phyloP scores from a whole-genome alignment of 2,797 vertebrate species.

The Neosalanx taihuensis region DNA sequence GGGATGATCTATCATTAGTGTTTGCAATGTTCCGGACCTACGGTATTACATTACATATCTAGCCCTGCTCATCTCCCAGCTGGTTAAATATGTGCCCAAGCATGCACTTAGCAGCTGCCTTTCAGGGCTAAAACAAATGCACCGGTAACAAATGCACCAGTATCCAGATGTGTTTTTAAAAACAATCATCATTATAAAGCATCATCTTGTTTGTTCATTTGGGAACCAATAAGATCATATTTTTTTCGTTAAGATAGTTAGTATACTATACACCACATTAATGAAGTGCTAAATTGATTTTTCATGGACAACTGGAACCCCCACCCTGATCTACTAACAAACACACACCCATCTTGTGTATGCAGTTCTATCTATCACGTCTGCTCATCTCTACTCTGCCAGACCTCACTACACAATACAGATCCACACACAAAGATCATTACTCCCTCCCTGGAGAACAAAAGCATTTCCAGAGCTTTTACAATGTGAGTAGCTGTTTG shows the following conservation, averaged over 20 bases:
- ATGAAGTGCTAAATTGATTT: no score
- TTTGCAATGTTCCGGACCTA: slow-evolving; percentile 51
- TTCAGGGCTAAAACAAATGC: slow-evolving; percentile 28
- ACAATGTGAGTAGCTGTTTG: neutral
- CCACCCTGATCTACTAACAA: neutral
- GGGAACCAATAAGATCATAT: no score
- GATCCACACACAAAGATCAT: slow-evolving; percentile 5
- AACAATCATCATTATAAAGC: neutral
- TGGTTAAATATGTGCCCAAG: slow-evolving; percentile 67
- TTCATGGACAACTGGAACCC: no score
- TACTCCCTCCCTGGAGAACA: neutral
- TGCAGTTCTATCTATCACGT: slow-evolving; percentile 27
- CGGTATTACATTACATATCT: slow-evolving; percentile 44
- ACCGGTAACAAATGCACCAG: slow-evolving; percentile 2
- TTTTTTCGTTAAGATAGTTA: no score
- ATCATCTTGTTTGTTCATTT: no score
- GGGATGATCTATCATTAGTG: slow-evolving; percentile 45
- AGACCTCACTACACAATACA: slow-evolving; percentile 22
- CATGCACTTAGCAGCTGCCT: slow-evolving; percentile 32
- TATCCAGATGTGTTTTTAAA: neutral
- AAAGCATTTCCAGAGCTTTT: slow-evolving; percentile 5
- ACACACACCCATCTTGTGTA: slow-evolving; percentile 15
- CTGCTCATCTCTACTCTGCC: slow-evolving; percentile 18
- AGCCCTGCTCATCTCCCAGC: slow-evolving; percentile 59
- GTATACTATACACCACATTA: no score